Percentiles rank a stretch among this genome's conserved stretches.
phyloP scores from a whole-genome alignment of 1,140 invertebrate species.

The Mizuhopecten yessoensis region DNA sequence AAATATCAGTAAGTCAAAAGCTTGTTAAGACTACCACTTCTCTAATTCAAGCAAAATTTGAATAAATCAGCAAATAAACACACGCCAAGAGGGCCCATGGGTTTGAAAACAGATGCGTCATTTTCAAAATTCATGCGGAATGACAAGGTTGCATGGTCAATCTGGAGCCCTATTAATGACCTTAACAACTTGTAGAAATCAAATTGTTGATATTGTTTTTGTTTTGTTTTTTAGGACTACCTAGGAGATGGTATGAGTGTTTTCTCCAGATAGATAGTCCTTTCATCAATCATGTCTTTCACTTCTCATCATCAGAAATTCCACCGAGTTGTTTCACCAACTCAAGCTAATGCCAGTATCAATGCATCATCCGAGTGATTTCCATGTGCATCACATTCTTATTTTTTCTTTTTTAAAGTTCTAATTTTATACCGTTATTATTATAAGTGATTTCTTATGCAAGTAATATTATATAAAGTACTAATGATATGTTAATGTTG shows the following conservation, averaged over 20 bases:
- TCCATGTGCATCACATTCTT: background rate
- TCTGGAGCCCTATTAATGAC: too few relatives aligned
- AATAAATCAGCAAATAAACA: too few relatives aligned
- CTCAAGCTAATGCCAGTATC: constrained; percentile 14
- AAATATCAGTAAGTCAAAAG: background rate
- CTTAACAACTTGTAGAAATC: too few relatives aligned
- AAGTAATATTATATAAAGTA: background rate
- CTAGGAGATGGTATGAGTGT: background rate
- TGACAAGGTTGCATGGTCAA: too few relatives aligned
- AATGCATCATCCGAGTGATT: background rate
- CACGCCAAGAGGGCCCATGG: too few relatives aligned
- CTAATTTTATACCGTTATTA: background rate
- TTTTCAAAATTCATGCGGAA: too few relatives aligned
- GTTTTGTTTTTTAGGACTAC: background rate
- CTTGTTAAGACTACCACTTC: too few relatives aligned
- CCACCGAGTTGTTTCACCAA: background rate
- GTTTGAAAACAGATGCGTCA: too few relatives aligned
- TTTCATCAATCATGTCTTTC: background rate
- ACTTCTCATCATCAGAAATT: background rate
- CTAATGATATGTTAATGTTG: too few relatives aligned
- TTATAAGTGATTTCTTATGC: constrained; percentile 6
- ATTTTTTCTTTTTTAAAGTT: background rate
- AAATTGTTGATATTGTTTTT: background rate
- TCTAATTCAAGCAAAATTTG: too few relatives aligned
- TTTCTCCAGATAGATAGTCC: background rate